Conservation (phyloP, 2,113 vertebrate genomes). For the Heptranchias perlo region DNA sequence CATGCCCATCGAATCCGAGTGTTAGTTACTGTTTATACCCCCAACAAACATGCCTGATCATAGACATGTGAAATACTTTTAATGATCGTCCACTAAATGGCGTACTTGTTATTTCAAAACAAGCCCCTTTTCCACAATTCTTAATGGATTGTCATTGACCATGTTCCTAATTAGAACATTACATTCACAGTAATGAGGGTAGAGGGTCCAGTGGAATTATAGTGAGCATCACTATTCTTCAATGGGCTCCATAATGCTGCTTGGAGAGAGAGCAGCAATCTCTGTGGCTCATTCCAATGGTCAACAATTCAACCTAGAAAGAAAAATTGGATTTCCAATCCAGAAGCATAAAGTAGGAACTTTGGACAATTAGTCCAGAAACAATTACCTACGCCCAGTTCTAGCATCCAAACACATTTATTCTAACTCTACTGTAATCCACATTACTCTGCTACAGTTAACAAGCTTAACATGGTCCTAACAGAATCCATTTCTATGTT, state of each 20-base stretch:
- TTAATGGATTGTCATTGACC: not conserved
- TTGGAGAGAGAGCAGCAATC: not conserved
- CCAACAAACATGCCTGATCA: not conserved
- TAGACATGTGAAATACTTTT: not conserved
- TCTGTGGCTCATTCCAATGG: not conserved
- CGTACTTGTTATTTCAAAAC: not conserved
- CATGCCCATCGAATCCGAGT: not conserved
- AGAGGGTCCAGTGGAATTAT: not conserved
- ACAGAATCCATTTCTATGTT: not conserved
- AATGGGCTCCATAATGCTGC: not conserved
- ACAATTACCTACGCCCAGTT: not conserved
- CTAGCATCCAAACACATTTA: not conserved
- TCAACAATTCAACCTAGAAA: not conserved
- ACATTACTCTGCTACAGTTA: not conserved
- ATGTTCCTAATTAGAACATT: not conserved
- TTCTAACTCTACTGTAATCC: not conserved
- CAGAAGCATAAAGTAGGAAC: not conserved
- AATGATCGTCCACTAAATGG: not conserved
- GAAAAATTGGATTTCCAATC: not conserved
- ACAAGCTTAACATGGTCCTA: not conserved
- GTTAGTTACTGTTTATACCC: not conserved
- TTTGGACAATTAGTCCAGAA: not conserved
- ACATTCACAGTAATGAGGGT: not conserved
- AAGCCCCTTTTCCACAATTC: not conserved
- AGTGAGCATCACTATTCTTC: not conserved